Conservation (phyloP, 30 jellyfish, hydroid and myxozoan genomes). For the Turritopsis dohrnii region DNA sequence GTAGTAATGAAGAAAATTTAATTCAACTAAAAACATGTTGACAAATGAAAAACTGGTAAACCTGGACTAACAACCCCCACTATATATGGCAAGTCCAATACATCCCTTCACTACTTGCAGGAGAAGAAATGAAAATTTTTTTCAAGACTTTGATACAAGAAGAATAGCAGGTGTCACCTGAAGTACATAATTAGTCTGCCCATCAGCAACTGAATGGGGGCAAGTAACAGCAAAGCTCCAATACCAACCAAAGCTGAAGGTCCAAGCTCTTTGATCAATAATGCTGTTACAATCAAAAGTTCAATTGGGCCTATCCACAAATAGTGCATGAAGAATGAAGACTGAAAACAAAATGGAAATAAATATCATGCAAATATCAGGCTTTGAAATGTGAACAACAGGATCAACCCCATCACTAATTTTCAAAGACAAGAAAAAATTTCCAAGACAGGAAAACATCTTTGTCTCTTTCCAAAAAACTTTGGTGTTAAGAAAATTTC, state of each 20-base stretch:
- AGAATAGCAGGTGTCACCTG: conserved; percentile 33
- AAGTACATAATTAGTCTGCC: conserved; percentile 59
- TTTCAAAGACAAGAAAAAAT: too few relatives aligned
- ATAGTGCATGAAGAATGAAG: conserved; percentile 69
- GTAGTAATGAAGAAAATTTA: not conserved
- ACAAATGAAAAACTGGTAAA: not conserved
- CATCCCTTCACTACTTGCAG: too few relatives aligned
- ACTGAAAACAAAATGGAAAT: conserved; percentile 33
- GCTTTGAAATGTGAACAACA: too few relatives aligned
- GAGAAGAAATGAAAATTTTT: too few relatives aligned
- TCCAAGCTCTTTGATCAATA: conserved; percentile 65
- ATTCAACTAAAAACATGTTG: not conserved
- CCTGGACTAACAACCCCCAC: not conserved
- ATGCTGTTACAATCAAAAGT: conserved; percentile 28
- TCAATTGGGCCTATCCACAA: conserved; percentile 67
- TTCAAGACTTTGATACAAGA: not conserved
- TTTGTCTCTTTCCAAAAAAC: not conserved
- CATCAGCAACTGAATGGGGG: conserved; percentile 69
- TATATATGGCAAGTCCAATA: too few relatives aligned
- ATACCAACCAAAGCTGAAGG: conserved; percentile 71
- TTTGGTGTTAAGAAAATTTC: not conserved
- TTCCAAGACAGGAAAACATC: too few relatives aligned
- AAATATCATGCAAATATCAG: too few relatives aligned
- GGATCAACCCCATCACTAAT: too few relatives aligned
- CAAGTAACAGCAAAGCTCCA: conserved; percentile 60